Conservation (phyloP, 2,113 vertebrate genomes). For the Hypanus sabinus region DNA sequence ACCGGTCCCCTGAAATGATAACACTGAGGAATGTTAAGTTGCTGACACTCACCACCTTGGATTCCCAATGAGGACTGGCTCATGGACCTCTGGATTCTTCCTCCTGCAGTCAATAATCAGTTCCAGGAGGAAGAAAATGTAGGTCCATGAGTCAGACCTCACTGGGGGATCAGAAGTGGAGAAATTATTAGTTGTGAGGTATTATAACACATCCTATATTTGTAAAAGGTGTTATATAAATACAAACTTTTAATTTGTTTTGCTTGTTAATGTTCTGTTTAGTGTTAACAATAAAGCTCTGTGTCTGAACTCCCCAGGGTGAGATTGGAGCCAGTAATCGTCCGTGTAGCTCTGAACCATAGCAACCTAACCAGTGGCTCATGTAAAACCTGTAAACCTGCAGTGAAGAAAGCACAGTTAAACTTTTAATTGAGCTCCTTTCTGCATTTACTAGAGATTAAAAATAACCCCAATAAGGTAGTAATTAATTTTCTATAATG, state of each 20-base stretch:
- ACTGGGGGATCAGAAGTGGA: background rate
- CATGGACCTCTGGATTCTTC: too few relatives aligned
- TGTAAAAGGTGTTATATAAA: background rate
- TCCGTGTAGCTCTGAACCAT: background rate
- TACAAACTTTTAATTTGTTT: background rate
- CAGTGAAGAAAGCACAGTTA: background rate
- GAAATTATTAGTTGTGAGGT: background rate
- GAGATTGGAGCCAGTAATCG: background rate
- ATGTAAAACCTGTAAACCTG: background rate
- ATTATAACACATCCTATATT: background rate
- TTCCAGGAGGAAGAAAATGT: too few relatives aligned
- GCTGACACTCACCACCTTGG: too few relatives aligned
- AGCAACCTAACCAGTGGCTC: background rate
- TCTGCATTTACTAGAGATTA: background rate
- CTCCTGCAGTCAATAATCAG: too few relatives aligned
- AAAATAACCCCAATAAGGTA: slow-evolving; percentile 3
- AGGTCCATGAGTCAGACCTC: too few relatives aligned
- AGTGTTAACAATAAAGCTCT: background rate
- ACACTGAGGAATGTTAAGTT: too few relatives aligned
- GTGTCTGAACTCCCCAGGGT: background rate
- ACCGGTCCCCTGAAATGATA: too few relatives aligned
- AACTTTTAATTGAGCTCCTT: background rate
- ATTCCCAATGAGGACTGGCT: too few relatives aligned
- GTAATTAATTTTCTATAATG: background rate
- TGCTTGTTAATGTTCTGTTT: background rate